A percentile compares a stretch with the other conserved stretches of the same genome.
Evolutionary conservation across 2,888 invertebrate species (phyloP).

Genomic region (Agrochola macilenta): DNA sequence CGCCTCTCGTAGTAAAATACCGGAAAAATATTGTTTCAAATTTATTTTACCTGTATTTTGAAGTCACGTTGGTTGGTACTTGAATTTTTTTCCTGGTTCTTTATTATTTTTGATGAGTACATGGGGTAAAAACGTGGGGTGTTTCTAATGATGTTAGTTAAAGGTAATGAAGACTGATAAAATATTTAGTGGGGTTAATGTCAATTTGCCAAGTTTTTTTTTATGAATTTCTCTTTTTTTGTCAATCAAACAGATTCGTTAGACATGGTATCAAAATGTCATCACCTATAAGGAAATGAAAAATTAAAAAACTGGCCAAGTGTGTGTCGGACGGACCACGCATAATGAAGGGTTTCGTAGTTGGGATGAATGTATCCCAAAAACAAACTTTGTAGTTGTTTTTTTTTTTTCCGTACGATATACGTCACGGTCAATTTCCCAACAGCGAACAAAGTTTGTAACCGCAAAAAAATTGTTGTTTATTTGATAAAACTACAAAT

Average conservation of each 20-base stretch:
- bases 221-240: background rate
- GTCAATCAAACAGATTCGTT: background rate
- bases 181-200: background rate
- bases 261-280: background rate
- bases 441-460: no score
- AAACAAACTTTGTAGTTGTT: no score
- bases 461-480: no score
- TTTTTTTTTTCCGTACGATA: no score
- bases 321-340: no score
- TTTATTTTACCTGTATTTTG: constrained; percentile 53
- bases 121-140: constrained; percentile 8
- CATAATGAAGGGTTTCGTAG: no score
- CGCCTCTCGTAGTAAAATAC: constrained; percentile 44
- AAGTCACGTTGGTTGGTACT: constrained; percentile 40
- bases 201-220: background rate
- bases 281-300: no score
- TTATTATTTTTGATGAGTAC: constrained; percentile 18
- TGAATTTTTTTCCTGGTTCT: constrained; percentile 18
- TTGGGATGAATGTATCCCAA: no score
- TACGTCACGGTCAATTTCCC: no score
- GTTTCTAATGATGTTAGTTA: background rate
- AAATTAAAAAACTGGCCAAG: no score
- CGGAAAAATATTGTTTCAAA: constrained; percentile 47
- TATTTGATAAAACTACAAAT: no score
- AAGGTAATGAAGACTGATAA: constrained; percentile 1